phyloP scores from a whole-genome alignment of 64 coral and sea anemone genomes.

The Cladopsammia gracilis region DNA sequence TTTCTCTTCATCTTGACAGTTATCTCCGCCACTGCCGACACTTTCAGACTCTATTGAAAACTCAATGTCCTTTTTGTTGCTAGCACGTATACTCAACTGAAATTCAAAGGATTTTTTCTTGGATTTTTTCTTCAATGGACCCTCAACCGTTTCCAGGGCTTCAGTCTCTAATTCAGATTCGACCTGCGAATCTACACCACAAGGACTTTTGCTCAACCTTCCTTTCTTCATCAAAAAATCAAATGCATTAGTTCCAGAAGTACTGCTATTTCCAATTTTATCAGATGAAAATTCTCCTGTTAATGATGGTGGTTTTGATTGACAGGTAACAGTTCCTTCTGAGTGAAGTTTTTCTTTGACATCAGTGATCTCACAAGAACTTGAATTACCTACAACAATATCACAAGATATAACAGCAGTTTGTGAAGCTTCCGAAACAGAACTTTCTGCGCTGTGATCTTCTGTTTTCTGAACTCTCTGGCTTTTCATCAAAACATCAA shows the following conservation, averaged over 20 bases:
- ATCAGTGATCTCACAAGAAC: slow-evolving; percentile 13
- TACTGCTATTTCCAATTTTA: background rate
- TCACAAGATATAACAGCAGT: background rate
- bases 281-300: background rate
- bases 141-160: background rate
- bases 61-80: background rate
- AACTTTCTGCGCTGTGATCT: background rate
- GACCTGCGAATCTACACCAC: background rate
- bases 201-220: background rate
- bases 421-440: background rate
- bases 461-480: slow-evolving; percentile 1
- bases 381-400: background rate
- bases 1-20: background rate
- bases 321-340: background rate
- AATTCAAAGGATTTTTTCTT: slow-evolving; percentile 50
- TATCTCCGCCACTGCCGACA: background rate
- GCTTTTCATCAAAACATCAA: slow-evolving; percentile 42
- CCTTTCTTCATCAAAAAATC: slow-evolving; percentile 40
- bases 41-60: slow-evolving; percentile 7
- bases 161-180: background rate
- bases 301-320: background rate
- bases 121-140: background rate
- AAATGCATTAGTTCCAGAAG: slow-evolving; percentile 20
- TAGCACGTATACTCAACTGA: slow-evolving; percentile 23
- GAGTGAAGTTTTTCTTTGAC: background rate